Base-by-base conservation (phyloP, 2,113 vertebrate genomes). In the Osmerus mordax region DNA sequence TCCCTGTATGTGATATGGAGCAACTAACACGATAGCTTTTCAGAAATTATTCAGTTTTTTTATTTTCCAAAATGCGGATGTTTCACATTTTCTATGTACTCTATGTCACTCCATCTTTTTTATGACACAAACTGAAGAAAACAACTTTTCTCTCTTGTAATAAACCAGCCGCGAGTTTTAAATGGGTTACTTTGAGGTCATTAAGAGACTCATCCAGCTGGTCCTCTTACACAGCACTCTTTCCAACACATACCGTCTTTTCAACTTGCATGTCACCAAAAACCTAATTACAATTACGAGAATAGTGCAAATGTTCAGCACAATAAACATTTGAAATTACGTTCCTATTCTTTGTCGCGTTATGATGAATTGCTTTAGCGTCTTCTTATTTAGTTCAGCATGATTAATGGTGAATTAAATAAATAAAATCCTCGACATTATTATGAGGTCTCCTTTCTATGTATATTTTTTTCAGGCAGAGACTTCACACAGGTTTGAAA, bases 321-420 rank as follows among this genome's bases (percentile, higher is more conserved):
- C 78, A 83, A 81, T 69, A 79, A 81, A 77, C 67, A 68, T 79
- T 63, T 67, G 60, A 76, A 77, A 82, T 77, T 68, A 69, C 73
- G 68, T 85, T 79, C 69, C 58, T 18, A 32, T 75, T 13, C 73
- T 16, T 36, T 71, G 53, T 67, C 59, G 47, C 62, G 66, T 70
- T 69, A 56, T 77, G 80, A 87, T 89, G 71, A 87, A 86, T 87
- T 78, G 78, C 82, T 21, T 32, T 7, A 15, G 19, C 0, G 71
- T 59, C 73, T 16, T 74, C 63, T 78, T 81, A 75, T 87, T 80
- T 76, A 71, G 36, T 76, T 67, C 74, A 15, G 54, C 36, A 53
- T 83, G 87, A 89, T 86, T 90, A 89, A 91, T 87, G 77, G 51
- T 15, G 56, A 83, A 83, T 79, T 78, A 77, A 88, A 88, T 83